Base-by-base conservation (phyloP, 2,888 invertebrate genomes). In the Spodoptera exigua region DNA sequence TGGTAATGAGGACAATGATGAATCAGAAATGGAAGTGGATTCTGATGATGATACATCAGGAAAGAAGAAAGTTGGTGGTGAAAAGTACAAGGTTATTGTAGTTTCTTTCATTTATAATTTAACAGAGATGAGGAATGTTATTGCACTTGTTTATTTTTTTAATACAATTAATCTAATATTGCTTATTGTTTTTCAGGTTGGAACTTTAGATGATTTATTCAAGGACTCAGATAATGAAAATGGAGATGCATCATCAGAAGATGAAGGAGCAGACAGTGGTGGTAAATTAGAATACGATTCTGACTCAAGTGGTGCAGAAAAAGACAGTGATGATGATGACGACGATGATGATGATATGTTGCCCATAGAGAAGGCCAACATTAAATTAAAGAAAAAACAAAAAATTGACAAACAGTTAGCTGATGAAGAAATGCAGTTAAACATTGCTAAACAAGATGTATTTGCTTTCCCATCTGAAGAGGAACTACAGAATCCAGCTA, bases 311-410 rank as follows among this genome's bases (percentile, higher is more conserved):
- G 88, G 83, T 16, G 89, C 87, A 60, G 85, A 85, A 52, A 88
- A 87, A 48, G 83, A 85, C 21, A 86, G 85, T 70, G 85, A 83
- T 13, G 71, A 66, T 41, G 84, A 85, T 61, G 89, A 88, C 17
- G 85, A 83, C 9, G 95, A 92, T 39, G 95, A 96, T 63, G 95
- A 96, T 62, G 96, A 97, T 81, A 92, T 97, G 88, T 87, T 98
- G 49, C 98, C 98, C 0, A 97, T 99, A 84, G 98, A 99, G 91
- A 98, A 96, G 83, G 96, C 96, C 58, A 97, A 97, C 62, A 96
- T 96, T 68, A 97, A 96, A 85, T 92, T 98, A 3, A 96, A 96
- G 81, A 96, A 96, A 83, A 96, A 96, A 81, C 95, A 97, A 83
- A 95, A 95, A 66, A 87, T 95, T 72, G 96, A 97, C 70, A 95